Percentiles rank a stretch among this genome's conserved stretches.
phyloP scores from a whole-genome alignment of 2,888 invertebrate genomes.

The Empis stercorea region DNA sequence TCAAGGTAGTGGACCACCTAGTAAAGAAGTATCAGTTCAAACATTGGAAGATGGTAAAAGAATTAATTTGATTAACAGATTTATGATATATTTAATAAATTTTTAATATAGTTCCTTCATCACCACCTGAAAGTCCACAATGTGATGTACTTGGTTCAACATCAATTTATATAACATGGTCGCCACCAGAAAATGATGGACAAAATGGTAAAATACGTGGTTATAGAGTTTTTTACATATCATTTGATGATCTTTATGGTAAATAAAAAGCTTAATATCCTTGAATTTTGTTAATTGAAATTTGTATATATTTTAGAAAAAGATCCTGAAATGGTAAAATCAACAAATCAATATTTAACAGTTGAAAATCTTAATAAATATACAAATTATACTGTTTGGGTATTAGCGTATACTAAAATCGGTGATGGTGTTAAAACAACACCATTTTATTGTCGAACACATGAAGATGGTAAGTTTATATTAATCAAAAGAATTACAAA shows the following conservation, averaged over 20 bases:
- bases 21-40: conserved; percentile 62
- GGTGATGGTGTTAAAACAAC: conserved; percentile 81
- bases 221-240: conserved; percentile 70
- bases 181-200: conserved; percentile 66
- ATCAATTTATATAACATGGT: conserved; percentile 76
- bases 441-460: conserved; percentile 74
- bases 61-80: background rate
- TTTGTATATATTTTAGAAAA: conserved; percentile 40
- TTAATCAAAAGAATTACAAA: conserved; percentile 10
- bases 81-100: background rate
- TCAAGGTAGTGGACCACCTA: conserved; percentile 73
- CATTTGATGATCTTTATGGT: conserved; percentile 70
- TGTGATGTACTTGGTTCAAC: conserved; percentile 73
- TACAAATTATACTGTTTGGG: conserved; percentile 86
- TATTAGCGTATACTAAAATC: conserved; percentile 74
- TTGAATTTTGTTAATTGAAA: background rate
- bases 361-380: conserved; percentile 67
- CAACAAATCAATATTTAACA: conserved; percentile 37
- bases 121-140: conserved; percentile 68
- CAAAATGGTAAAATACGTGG: conserved; percentile 75
- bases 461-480: conserved; percentile 63
- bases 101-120: conserved; percentile 58
- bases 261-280: conserved; percentile 34
- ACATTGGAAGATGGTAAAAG: conserved; percentile 68
- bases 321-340: conserved; percentile 63